A percentile compares a stretch with the other conserved stretches of the same genome.
Evolutionary conservation across 2,797 vertebrate species (phyloP).

Genomic region (Hydrophis major): DNA sequence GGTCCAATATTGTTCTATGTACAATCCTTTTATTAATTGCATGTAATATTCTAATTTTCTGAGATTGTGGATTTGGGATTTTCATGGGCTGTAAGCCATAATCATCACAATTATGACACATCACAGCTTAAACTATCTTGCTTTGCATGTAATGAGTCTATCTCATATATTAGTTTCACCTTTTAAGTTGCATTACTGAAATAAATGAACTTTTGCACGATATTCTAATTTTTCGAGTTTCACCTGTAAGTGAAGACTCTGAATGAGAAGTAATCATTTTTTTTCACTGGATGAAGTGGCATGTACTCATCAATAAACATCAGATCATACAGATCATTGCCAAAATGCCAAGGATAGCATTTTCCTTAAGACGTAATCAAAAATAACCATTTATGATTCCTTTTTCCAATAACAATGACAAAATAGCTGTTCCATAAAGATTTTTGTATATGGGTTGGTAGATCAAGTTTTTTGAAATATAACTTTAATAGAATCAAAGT

Average conservation of each 20-base stretch:
- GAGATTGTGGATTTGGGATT: too few relatives aligned
- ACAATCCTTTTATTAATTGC: too few relatives aligned
- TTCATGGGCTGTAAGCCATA: too few relatives aligned
- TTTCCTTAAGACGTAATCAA: not conserved
- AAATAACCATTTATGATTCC: not conserved
- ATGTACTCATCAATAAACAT: not conserved
- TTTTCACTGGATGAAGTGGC: not conserved
- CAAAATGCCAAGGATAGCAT: not conserved
- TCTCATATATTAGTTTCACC: too few relatives aligned
- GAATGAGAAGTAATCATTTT: not conserved
- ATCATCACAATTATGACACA: too few relatives aligned
- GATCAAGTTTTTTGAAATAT: not conserved
- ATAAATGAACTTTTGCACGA: too few relatives aligned
- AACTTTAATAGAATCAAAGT: not conserved
- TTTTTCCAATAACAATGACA: not conserved
- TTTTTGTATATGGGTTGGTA: not conserved
- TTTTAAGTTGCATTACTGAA: too few relatives aligned
- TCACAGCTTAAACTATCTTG: too few relatives aligned
- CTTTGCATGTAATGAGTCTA: too few relatives aligned
- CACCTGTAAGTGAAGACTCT: not conserved
- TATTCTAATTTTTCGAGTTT: too few relatives aligned
- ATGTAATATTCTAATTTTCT: too few relatives aligned
- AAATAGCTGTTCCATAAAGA: not conserved
- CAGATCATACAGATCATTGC: not conserved
- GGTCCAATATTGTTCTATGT: too few relatives aligned